These are phyloP conservation scores for Tupaia chinensis DNA, from an alignment of 2,113 vertebrate genomes.

Conservation along the genomic window DNA sequence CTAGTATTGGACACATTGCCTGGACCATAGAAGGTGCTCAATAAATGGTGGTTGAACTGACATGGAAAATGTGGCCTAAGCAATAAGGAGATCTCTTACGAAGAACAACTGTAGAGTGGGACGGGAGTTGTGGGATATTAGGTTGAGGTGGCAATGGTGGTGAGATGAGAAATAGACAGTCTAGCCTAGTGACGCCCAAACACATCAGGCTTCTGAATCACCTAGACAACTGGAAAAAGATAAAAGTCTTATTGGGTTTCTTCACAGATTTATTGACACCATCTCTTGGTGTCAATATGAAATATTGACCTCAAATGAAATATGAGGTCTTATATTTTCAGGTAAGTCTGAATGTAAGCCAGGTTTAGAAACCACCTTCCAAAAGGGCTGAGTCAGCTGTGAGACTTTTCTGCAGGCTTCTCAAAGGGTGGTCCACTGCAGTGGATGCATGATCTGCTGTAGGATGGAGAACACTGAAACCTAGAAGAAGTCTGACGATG, in stretches of 20 bases:
- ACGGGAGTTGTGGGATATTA: background rate
- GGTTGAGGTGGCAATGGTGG: background rate
- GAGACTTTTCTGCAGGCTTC: background rate
- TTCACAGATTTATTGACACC: background rate
- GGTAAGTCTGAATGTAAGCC: background rate
- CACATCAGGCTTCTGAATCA: background rate
- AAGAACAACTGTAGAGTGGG: background rate
- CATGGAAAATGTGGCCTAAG: background rate
- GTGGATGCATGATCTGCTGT: background rate
- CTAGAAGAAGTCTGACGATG: background rate
- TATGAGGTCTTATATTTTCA: background rate
- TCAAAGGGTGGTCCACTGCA: background rate
- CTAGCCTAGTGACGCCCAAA: background rate
- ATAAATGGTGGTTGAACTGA: background rate
- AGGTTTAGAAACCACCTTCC: background rate
- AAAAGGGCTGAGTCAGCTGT: background rate
- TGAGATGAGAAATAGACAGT: background rate
- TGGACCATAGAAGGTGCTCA: background rate
- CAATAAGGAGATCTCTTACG: background rate
- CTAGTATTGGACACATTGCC: background rate
- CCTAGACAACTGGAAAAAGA: background rate
- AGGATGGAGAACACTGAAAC: background rate
- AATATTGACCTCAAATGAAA: too few species aligned
- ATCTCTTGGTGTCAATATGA: background rate
- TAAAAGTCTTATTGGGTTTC: background rate